Evolutionary conservation across 1,140 invertebrate genomes (phyloP), one percentile per base, ranked within the genome.

Genomic region (Drosophila auraria): DNA sequence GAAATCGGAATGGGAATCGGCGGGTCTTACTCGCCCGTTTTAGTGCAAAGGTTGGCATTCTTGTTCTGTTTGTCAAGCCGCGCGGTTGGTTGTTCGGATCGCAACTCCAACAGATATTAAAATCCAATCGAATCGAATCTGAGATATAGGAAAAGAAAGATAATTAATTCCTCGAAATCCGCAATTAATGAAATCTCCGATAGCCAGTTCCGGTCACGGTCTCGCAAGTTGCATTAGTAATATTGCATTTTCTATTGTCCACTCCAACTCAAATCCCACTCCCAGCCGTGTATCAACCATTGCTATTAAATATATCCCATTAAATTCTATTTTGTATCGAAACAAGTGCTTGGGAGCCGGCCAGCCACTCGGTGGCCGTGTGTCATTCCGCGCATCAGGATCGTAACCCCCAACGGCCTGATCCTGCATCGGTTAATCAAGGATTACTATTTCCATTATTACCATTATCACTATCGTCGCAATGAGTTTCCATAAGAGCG

Each of bases 401-500:
- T 70, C 62, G 27, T 47, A 44, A 44, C 23, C 20, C 30, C 57
- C 42, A 61, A 44, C 75, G 65, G 66, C 75, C 68, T 36, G 49
- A 71, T 71, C 68, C 68, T 71, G 68, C 51, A 69, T 61, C 69
- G 76, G 45, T 40, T 63, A 36, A 56, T 17, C 42, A 53, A 79
- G 76, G 76, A 78, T 62, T 58, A 74, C 33, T 27, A 57, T 64
- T 57, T 57, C 61, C 61, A 56, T 57, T 64, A 64, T 20, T 49
- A 68, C 33, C 44, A 64, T 27, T 61, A 45, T 15, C 63, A 74
- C 72, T 75, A 82, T 70, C 68, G 50, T 66, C 60, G 25, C 45
- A 38, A 92, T 92, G 91, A 92, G 91, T 91, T 92, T 92, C 77
- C 91, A 92, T 76, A 92, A 92, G 76, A 92, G 91, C 82, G 82